Evolutionary conservation across 2,113 vertebrate genomes (phyloP), one percentile per base, ranked within the genome.

Genomic region (Rhinopomastus cyanomelas): DNA sequence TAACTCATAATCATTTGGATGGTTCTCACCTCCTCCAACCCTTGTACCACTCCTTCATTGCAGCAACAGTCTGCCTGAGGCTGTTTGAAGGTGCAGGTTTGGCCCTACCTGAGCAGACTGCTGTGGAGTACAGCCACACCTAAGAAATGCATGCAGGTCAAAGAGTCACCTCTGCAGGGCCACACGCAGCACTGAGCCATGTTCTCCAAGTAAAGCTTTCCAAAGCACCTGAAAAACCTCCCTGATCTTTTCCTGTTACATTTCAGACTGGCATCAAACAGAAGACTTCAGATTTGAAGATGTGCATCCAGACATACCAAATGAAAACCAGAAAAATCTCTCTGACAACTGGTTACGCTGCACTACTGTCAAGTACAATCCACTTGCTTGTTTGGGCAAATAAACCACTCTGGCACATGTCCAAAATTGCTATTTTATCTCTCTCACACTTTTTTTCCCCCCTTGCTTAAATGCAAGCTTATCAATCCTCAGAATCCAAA

Each of bases 151-250:
- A 42, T 1, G 18, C 36, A 65, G 51, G 42, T 21, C 25, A 62
- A 42, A 48, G 0, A 61, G 44, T 29, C n/a, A 18, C 65, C 69
- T 32, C 0, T 1, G 0, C 6, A 64, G 19, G 55, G 29, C 30
- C 52, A 62, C 18, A 30, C 0, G 25, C 11, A 71, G 20, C 52
- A 62, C 73, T 30, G 23, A 23, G 26, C 8, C 9, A 49, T 7
- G 0, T 42, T 55, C 21, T 21, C 60, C 12, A 25, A 64, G 13
- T 4, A 53, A 61, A 72, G 51, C 76, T 66, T 80, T 32, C 60
- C 30, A 48, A 87, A 88, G 32, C 22, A 72, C 22, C 27, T 68
- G 30, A 72, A 36, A 94, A 89, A 83, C 8, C 30, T 78, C 32
- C 39, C 27, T 8, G 2, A 21, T 21, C 26, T 55, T 82, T 82